phyloP scores from a whole-genome alignment of 2,113 vertebrate genomes.

The Python bivittatus region DNA sequence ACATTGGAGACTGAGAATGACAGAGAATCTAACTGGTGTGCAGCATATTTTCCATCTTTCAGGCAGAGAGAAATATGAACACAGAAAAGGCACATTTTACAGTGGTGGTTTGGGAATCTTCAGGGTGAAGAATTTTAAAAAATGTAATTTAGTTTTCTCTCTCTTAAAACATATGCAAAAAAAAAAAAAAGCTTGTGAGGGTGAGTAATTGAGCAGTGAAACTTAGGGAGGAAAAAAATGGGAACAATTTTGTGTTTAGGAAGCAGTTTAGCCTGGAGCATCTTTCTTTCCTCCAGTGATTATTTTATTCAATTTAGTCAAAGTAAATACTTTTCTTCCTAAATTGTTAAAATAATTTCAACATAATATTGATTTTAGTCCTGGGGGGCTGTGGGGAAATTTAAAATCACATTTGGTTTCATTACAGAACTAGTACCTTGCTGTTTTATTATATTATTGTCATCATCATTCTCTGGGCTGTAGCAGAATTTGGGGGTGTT shows the following conservation, averaged over 20 bases:
- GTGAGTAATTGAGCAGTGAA: conserved; percentile 24
- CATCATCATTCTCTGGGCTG: neutral
- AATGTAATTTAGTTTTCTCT: conserved; percentile 27
- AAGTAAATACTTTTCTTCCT: neutral
- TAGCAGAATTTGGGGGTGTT: neutral
- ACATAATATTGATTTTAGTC: neutral
- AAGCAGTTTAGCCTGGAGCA: conserved; percentile 8
- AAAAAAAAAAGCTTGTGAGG: conserved; percentile 32
- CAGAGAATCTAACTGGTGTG: fast-evolving
- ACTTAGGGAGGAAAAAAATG: conserved; percentile 8
- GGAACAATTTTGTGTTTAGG: conserved; percentile 20
- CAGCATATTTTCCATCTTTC: neutral
- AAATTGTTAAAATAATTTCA: neutral
- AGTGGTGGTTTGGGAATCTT: conserved; percentile 50
- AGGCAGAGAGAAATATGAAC: neutral
- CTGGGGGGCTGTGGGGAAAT: neutral
- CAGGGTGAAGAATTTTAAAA: conserved; percentile 45
- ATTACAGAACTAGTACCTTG: neutral
- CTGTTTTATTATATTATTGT: neutral
- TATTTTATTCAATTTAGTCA: neutral
- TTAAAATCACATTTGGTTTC: neutral
- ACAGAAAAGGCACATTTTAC: conserved; percentile 29
- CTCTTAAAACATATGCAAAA: conserved; percentile 51
- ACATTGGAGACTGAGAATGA: neutral
- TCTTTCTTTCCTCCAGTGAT: conserved; percentile 3